Evolutionary conservation across 1,140 invertebrate genomes (phyloP).

Genomic region (Zaprionus capensis): DNA sequence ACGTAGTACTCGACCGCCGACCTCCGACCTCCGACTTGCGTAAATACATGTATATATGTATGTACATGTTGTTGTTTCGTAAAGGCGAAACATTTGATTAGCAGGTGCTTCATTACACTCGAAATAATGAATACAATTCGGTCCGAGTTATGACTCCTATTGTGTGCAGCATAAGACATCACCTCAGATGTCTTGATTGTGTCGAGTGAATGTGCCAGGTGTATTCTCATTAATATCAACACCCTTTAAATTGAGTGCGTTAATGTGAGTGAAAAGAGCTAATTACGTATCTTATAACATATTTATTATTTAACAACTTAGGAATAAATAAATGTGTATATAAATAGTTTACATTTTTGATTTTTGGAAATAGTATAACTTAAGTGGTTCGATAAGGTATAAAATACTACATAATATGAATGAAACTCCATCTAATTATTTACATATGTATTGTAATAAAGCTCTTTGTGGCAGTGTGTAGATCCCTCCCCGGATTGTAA

Average conservation of each 20-base stretch:
- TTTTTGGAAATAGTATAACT: background rate
- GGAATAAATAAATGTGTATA: slow-evolving; percentile 13
- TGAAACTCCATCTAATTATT: slow-evolving; percentile 1
- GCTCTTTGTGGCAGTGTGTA: slow-evolving; percentile 62
- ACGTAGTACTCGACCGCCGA: slow-evolving; percentile 2
- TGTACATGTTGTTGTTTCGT: background rate
- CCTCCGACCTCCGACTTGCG: background rate
- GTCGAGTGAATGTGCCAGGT: background rate
- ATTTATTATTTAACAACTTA: slow-evolving; percentile 28
- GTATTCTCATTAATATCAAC: background rate
- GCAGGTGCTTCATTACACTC: slow-evolving; percentile 1
- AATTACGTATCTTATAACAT: slow-evolving; percentile 8
- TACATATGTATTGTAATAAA: slow-evolving; percentile 51
- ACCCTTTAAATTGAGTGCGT: background rate
- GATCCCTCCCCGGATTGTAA: background rate
- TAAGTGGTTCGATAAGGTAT: background rate
- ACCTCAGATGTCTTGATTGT: background rate
- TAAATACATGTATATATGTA: background rate
- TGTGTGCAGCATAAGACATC: background rate
- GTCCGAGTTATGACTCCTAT: background rate
- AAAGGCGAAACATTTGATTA: slow-evolving; percentile 1
- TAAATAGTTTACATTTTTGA: slow-evolving; percentile 18
- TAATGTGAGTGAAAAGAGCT: background rate
- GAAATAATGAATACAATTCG: background rate
- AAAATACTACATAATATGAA: background rate